phyloP scores from a whole-genome alignment of 2,888 invertebrate species.

The Mayetiola destructor region DNA sequence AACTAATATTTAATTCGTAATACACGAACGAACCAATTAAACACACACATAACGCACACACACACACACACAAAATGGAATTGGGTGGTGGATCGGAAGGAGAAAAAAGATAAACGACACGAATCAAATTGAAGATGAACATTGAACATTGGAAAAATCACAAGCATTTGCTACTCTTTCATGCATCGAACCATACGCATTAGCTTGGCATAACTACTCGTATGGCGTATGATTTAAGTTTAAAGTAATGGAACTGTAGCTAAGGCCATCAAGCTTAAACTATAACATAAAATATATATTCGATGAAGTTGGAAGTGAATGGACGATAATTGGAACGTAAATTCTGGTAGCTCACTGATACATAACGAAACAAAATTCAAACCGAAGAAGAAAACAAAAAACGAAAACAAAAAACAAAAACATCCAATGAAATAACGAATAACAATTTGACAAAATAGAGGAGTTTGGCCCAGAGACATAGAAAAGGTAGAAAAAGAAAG shows the following conservation, averaged over 20 bases:
- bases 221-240: too few species aligned
- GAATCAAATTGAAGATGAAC: neutral
- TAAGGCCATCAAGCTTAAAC: too few species aligned
- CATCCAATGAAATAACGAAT: neutral
- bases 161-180: neutral
- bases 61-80: neutral
- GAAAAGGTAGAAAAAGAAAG: too few species aligned
- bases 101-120: neutral
- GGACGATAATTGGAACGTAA: conserved; percentile 15
- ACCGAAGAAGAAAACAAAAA: neutral
- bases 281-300: neutral
- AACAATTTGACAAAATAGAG: too few species aligned
- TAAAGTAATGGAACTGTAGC: too few species aligned
- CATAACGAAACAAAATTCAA: conserved; percentile 2
- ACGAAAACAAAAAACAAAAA: neutral
- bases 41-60: neutral
- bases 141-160: neutral
- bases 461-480: too few species aligned
- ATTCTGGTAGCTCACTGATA: conserved; percentile 15
- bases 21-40: neutral
- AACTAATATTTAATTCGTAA: neutral
- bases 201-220: neutral
- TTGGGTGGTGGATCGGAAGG: neutral
- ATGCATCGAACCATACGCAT: neutral
- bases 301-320: neutral